Evolutionary conservation across 2,113 vertebrate genomes (phyloP), one percentile per base, ranked within the genome.

Genomic region (Triplophysa rosa): DNA sequence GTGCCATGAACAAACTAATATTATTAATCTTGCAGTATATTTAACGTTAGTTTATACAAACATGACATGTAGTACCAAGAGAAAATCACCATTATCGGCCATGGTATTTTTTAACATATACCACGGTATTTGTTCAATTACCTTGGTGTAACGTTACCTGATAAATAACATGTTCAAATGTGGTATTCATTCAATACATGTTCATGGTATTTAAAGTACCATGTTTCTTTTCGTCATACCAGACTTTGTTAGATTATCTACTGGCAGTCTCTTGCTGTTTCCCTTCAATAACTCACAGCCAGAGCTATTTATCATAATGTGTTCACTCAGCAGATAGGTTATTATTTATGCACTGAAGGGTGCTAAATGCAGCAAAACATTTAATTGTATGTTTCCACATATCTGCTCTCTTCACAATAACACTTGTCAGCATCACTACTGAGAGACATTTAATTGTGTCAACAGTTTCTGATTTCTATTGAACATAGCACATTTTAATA

Each of bases 321-420:
- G 74, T 65, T 77, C 45, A 54, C 62, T 77, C 74, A 66, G 74
- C 42, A 76, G 61, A 21, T 64, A 63, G 9, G 29, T 19, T 62
- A 76, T 76, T 76, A 54, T 76, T 37, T 64, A 76, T 65, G 73
- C 73, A 49, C 42, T 33, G 62, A 77, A 65, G 26, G 26, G 42
- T 65, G 13, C 59, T 62, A 65, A 77, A 77, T 66, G 62, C 74
- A 65, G 61, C 45, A 77, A 77, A 65, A 54, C 26, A 65, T 66
- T 54, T 65, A 65, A 77, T 77, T 54, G 61, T 52, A 17, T 19
- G 16, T 66, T 42, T 52, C 24, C 74, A 65, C 24, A 77, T 24
- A 49, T 54, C 64, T 76, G 52, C 24, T 24, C 24, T 14, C 4
- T 12, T 37, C 21, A 54, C 12, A 65, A 47, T 12, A 5, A 26